Base-by-base conservation (phyloP, 1,140 invertebrate species). In the Sinonovacula constricta region DNA sequence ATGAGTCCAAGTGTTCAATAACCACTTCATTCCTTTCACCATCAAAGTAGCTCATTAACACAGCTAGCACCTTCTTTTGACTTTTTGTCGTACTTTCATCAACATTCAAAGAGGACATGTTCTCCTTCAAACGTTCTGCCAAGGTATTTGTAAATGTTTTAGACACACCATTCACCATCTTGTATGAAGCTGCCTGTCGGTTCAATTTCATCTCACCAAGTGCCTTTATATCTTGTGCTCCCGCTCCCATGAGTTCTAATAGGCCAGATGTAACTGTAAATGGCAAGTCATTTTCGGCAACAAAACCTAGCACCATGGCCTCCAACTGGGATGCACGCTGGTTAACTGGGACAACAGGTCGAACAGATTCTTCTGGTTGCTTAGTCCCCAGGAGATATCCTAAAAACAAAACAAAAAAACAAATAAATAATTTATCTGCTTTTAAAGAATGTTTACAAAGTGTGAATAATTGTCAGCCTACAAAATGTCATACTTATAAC, bases 261-360 rank as follows among this genome's bases (percentile, higher is more conserved):
- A 3, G 15, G 30, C 30, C 26, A 63, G 60, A 33, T 14, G 60
- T 31, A 14, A 63, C 36, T 33, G 60, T 63, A 33, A 63, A 63
- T 63, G 60, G 60, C 30, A 63, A 31, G 34, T 63, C 60, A 31
- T 63, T 26, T 31, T 63, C 24, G 2, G 60, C 60, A 30, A 63
- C 24, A 31, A 63, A 63, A 0, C 24, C 60, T 12, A 63, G 60
- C n/a, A 63, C 60, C 60, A 63, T 63, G 30, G 60, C 60, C 30
- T 63, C 30, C 30, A 63, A 28, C 30, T 63, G 60, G 24, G 60
- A 10, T 28, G 60, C 30, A 63, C 60, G 30, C 22, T 30, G 60
- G 30, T 30, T 2, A 7, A 63, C 60, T 18, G 60, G 30, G 15
- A 63, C 60, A 63, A 63, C 60, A 18, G 60, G 60, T 26, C 60